Percentiles rank a stretch among this genome's conserved stretches.
phyloP scores from a whole-genome alignment of 1,140 invertebrate species.

The Procambarus clarkii region DNA sequence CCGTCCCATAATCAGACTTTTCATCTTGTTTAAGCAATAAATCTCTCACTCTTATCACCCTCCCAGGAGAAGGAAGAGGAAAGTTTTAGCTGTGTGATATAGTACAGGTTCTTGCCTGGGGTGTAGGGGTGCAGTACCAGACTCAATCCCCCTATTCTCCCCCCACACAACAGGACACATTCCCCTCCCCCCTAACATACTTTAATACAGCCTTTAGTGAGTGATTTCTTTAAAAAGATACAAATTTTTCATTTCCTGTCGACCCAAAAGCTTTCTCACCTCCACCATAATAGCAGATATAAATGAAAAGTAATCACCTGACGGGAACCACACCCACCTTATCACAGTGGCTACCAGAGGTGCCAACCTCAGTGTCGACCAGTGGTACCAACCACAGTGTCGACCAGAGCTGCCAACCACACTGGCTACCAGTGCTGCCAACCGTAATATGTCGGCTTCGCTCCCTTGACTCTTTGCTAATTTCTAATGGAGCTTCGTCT shows the following conservation, averaged over 20 bases:
- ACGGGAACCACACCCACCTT: constrained; percentile 30
- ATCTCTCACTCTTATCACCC: not conserved
- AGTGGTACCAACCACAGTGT: too few relatives aligned
- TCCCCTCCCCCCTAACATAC: not conserved
- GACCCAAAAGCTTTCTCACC: constrained; percentile 16
- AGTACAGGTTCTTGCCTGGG: not conserved
- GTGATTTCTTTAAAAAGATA: constrained; percentile 1
- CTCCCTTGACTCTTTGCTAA: too few relatives aligned
- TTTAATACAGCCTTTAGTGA: not conserved
- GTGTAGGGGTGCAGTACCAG: too few relatives aligned
- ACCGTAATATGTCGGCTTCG: too few relatives aligned
- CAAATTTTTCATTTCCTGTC: not conserved
- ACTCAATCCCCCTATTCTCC: too few relatives aligned
- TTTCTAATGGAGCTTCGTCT: too few relatives aligned
- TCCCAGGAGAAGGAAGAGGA: not conserved
- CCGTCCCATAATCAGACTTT: not conserved
- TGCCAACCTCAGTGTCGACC: too few relatives aligned
- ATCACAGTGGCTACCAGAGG: not conserved
- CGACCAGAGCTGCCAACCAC: too few relatives aligned
- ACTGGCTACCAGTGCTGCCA: too few relatives aligned
- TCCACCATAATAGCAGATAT: not conserved
- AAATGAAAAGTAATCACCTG: constrained; percentile 49
- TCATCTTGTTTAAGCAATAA: not conserved
- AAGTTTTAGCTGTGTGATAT: not conserved
- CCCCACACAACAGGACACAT: not conserved